These are phyloP conservation scores for Drosophila azteca DNA, from an alignment of 1,140 invertebrate genomes.

Conservation along the genomic window DNA sequence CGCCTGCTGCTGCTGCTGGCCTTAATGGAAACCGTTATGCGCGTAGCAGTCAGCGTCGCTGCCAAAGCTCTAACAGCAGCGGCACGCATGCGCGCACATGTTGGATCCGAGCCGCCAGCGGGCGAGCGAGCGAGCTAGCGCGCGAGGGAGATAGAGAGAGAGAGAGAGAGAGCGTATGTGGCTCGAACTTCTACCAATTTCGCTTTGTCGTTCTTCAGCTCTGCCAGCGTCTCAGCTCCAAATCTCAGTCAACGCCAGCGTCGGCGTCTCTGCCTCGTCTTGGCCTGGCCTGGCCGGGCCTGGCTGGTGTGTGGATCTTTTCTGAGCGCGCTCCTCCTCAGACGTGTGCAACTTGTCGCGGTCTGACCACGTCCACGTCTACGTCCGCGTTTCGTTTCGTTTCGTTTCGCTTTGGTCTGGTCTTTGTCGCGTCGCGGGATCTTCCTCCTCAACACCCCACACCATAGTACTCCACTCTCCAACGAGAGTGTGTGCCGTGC, in stretches of 20 bases:
- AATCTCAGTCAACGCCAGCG: constrained; percentile 48
- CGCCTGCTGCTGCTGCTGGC: constrained; percentile 54
- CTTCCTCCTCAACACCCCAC: constrained; percentile 11
- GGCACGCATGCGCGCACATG: constrained; percentile 73
- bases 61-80: constrained; percentile 29
- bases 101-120: constrained; percentile 27
- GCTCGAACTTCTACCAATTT: constrained; percentile 52
- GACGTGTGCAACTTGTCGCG: constrained; percentile 78
- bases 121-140: constrained; percentile 13
- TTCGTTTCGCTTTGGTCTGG: constrained; percentile 29
- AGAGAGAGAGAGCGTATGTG: constrained; percentile 14
- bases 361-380: constrained; percentile 48
- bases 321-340: constrained; percentile 70
- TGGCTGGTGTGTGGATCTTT: constrained; percentile 67
- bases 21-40: constrained; percentile 83
- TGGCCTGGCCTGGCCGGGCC: constrained; percentile 47
- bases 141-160: constrained; percentile 13
- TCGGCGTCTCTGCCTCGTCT: constrained; percentile 51
- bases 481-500: constrained; percentile 19
- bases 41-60: constrained; percentile 23
- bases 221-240: constrained; percentile 42
- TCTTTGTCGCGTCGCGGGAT: constrained; percentile 48
- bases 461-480: constrained; percentile 19
- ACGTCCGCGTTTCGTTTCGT: constrained; percentile 6
- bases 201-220: constrained; percentile 68